A percentile compares a stretch with the other conserved stretches of the same genome.
Conservation (phyloP, 2,113 vertebrate genomes). For the Bungarus multicinctus region DNA sequence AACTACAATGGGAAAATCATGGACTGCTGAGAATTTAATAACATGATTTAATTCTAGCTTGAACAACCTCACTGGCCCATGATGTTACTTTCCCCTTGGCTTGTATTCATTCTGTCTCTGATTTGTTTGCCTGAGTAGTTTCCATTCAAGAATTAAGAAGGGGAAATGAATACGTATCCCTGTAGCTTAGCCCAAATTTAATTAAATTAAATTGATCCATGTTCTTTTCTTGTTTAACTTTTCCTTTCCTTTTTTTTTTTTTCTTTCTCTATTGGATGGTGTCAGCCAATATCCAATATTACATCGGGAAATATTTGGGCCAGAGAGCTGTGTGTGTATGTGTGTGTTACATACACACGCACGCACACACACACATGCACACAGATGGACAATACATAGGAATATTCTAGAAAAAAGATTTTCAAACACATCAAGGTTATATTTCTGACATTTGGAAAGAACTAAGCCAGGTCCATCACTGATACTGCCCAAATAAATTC, state of each 20-base stretch:
- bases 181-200: background rate
- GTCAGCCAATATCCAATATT: too few species aligned
- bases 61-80: background rate
- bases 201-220: background rate
- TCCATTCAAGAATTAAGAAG: background rate
- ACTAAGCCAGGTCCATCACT: too few species aligned
- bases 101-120: background rate
- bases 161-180: background rate
- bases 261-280: too few species aligned
- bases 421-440: too few species aligned
- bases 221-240: background rate
- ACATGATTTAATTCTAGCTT: background rate
- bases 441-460: too few species aligned
- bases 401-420: too few species aligned
- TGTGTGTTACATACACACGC: too few species aligned
- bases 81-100: background rate
- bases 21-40: constrained; percentile 25
- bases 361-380: too few species aligned
- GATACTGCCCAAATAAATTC: too few species aligned
- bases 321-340: too few species aligned
- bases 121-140: background rate
- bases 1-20: background rate
- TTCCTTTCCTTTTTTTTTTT: background rate
- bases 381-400: too few species aligned
- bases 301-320: too few species aligned